A percentile compares a stretch with the other conserved stretches of the same genome.
These are phyloP conservation scores for Eupithecia insigniata DNA, from an alignment of 2,888 invertebrate genomes.

Conservation along the genomic window DNA sequence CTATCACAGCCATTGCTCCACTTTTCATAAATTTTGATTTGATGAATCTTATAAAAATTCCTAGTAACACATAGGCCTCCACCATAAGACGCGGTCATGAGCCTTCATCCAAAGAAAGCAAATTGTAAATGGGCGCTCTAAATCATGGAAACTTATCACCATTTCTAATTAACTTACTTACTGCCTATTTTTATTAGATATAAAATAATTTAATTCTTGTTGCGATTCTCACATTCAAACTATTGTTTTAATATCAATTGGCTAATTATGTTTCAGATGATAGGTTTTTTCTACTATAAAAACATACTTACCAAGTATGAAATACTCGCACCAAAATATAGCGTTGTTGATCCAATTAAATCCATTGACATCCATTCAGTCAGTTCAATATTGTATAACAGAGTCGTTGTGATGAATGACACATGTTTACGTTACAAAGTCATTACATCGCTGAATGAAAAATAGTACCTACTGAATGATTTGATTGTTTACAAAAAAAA, in stretches of 20 bases:
- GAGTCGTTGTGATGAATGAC: not conserved
- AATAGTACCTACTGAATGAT: not conserved
- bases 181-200: not conserved
- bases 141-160: not conserved
- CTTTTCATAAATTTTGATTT: not conserved
- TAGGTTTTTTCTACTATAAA: not conserved
- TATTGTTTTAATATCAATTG: not conserved
- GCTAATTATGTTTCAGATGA: not conserved
- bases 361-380: not conserved
- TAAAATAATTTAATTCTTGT: not conserved
- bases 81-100: not conserved
- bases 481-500: not conserved
- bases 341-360: not conserved
- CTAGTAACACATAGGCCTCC: not conserved
- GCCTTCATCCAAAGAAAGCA: not conserved
- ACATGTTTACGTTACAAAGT: not conserved
- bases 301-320: not conserved
- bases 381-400: not conserved
- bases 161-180: not conserved
- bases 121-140: not conserved
- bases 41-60: not conserved
- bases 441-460: not conserved
- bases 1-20: not conserved
- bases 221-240: not conserved
- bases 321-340: not conserved